Evolutionary conservation across 2,888 invertebrate genomes (phyloP).

Genomic region (Lasius platythorax): DNA sequence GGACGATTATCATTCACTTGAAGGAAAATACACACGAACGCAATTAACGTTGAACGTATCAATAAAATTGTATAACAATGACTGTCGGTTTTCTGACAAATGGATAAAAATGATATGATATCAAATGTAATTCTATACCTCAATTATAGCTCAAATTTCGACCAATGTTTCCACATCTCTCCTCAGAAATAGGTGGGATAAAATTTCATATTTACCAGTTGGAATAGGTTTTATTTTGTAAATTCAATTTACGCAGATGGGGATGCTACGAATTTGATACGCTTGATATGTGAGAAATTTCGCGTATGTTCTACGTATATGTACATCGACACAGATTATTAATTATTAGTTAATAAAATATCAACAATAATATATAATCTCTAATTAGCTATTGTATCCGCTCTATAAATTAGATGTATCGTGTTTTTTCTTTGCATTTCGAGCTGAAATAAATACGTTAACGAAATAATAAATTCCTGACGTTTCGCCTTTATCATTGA

Average conservation of each 20-base stretch:
- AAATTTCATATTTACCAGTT: background rate
- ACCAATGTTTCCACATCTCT: background rate
- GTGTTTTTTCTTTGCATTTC: background rate
- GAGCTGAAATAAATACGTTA: background rate
- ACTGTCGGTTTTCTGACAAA: background rate
- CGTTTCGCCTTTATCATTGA: background rate
- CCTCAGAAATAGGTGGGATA: background rate
- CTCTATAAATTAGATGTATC: background rate
- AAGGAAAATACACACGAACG: background rate
- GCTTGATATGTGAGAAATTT: background rate
- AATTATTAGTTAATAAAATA: background rate
- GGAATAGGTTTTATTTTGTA: background rate
- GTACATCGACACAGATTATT: background rate
- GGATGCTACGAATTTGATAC: background rate
- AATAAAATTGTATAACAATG: background rate
- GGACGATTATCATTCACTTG: background rate
- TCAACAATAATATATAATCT: background rate
- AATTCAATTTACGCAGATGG: background rate
- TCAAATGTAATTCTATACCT: background rate
- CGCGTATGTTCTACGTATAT: background rate
- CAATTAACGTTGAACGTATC: background rate
- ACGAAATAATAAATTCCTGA: constrained; percentile 13
- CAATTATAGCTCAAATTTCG: background rate
- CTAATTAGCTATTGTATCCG: background rate
- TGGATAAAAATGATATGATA: background rate